Conservation (phyloP, 2,797 vertebrate species). For the Enteromius treurensis region DNA sequence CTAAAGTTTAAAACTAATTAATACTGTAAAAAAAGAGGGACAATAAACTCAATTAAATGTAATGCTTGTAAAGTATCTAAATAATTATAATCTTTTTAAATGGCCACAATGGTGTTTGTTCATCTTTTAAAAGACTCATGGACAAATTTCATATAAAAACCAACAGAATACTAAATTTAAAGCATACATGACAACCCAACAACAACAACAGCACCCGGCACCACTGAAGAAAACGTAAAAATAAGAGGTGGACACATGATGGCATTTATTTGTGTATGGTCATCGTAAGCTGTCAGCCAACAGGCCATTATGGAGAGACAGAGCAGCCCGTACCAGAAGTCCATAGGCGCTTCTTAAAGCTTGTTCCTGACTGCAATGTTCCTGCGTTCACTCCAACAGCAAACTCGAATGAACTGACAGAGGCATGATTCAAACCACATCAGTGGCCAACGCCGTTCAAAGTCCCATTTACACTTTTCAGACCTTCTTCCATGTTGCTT, state of each 20-base stretch:
- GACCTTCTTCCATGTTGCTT: neutral
- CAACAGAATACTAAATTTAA: neutral
- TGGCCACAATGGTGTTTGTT: neutral
- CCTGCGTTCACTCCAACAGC: conserved; percentile 49
- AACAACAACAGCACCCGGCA: neutral
- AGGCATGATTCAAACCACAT: conserved; percentile 34
- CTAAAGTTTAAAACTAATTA: neutral
- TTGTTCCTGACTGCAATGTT: conserved; percentile 36
- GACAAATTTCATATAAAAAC: neutral
- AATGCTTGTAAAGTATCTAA: neutral
- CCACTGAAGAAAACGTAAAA: conserved; percentile 20
- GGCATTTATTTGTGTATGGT: conserved; percentile 36
- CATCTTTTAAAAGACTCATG: neutral
- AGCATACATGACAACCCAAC: neutral
- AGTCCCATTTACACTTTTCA: conserved; percentile 3
- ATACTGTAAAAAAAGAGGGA: neutral
- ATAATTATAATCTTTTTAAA: neutral
- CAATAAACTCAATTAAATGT: neutral
- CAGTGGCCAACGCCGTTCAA: conserved; percentile 25
- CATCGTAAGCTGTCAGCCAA: conserved; percentile 42
- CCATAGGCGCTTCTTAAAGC: conserved; percentile 38
- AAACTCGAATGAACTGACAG: conserved; percentile 21
- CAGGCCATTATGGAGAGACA: conserved; percentile 27
- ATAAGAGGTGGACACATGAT: conserved; percentile 47
- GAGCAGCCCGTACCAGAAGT: conserved; percentile 20